Conservation (phyloP, 2,113 vertebrate genomes). For the Verasper variegatus region DNA sequence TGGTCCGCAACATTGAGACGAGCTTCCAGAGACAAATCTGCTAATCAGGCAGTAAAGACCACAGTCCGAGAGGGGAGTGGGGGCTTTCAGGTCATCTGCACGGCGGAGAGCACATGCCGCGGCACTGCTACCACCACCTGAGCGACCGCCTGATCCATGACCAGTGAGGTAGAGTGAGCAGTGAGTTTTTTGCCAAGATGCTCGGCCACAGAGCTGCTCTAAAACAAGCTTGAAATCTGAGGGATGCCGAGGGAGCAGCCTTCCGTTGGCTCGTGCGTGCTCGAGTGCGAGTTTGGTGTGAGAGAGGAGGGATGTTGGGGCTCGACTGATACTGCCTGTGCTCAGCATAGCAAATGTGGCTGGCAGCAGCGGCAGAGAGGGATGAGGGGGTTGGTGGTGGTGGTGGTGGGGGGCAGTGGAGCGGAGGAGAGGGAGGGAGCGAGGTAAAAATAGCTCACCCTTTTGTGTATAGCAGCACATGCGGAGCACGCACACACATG, state of each 20-base stretch:
- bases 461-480: conserved; percentile 77
- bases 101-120: conserved; percentile 24
- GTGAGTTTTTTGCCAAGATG: conserved; percentile 7
- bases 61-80: not conserved
- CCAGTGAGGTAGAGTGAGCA: conserved; percentile 1
- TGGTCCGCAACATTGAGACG: conserved; percentile 79
- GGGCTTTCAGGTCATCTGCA: conserved; percentile 65
- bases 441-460: conserved; percentile 82
- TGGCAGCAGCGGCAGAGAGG: conserved; percentile 72
- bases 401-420: not conserved
- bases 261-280: conserved; percentile 34
- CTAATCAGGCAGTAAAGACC: conserved; percentile 32
- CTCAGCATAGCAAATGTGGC: conserved; percentile 81
- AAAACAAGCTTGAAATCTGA: conserved; percentile 24
- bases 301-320: conserved; percentile 67
- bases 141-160: conserved; percentile 56
- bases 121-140: conserved; percentile 15
- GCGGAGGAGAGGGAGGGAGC: conserved; percentile 36
- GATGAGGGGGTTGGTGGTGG: conserved; percentile 38
- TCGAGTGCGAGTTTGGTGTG: conserved; percentile 47
- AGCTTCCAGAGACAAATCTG: conserved; percentile 32
- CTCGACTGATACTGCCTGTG: conserved; percentile 76
- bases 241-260: conserved; percentile 50
- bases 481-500: conserved; percentile 58
- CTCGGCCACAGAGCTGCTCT: conserved; percentile 16